Evolutionary conservation across 2,113 vertebrate species (phyloP), one percentile per base, ranked within the genome.

Genomic region (Tor tambroides): DNA sequence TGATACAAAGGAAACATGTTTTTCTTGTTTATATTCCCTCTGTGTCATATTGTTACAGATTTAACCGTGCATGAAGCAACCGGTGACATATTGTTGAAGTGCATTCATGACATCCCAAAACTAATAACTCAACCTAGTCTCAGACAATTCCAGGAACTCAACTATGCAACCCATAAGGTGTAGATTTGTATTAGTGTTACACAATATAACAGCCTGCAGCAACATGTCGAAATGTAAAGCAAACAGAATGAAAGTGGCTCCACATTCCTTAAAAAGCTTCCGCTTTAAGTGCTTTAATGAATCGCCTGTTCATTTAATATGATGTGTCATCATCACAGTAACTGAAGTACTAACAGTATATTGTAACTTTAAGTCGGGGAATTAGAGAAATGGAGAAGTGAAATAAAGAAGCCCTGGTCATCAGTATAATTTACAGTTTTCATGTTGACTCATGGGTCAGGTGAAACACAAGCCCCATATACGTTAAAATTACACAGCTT

Each of bases 401-500:
- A 71, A 71, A 51, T 51, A n/a, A 82, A 82, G 59, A 67, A 74
- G 43, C 63, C 51, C n/a, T 80, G 51, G 15, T 41, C 12, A 71
- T 61, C 28, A 85, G 54, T 61, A 63, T 77, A 67, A 80, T 46
- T 35, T 26, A 65, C 38, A 75, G 67, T 63, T 56, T 82, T 28
- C 35, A 59, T 82, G 51, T 80, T 86, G 63, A 81, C 77, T 86
- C 78, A 84, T 10, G 2, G 28, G 30, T 78, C 81, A 84, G 86
- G 46, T 85, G 75, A 28, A 71, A 82, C 49, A 28, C 46, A 61
- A 63, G 38, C 80, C 75, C 35, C 56, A 51, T 21, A 65, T 19
- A 72, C 54, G 32, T 87, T 69, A 51, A 59, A 85, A 35, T 85
- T 46, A 51, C 56, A 28, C n/a, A 65, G 80, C 86, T 85, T 86